Evolutionary conservation across 2,797 vertebrate species (phyloP).

Genomic region (Myotis daubentonii): DNA sequence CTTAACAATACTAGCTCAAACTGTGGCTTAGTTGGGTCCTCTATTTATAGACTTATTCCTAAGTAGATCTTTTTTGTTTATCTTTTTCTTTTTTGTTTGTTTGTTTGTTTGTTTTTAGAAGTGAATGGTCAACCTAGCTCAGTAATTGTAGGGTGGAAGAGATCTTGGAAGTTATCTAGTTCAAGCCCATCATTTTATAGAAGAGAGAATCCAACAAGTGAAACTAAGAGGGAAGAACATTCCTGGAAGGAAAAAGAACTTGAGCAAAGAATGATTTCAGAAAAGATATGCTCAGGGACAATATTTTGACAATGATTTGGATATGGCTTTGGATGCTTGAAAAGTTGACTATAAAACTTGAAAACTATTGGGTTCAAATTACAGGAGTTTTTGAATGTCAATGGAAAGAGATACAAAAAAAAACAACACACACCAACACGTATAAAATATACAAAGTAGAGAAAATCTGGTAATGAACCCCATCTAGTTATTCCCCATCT

Average conservation of each 20-base stretch:
- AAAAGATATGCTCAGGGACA: neutral
- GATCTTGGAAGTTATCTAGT: neutral
- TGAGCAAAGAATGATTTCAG: neutral
- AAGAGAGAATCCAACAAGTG: neutral
- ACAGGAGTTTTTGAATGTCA: neutral
- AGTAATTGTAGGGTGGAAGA: neutral
- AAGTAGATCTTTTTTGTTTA: neutral
- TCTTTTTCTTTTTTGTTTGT: neutral
- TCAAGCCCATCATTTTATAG: neutral
- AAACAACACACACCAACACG: neutral
- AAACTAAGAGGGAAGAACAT: neutral
- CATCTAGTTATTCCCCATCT: neutral
- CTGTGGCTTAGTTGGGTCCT: neutral
- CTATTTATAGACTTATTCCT: neutral
- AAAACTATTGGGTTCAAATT: neutral
- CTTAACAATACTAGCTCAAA: neutral
- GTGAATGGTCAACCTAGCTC: neutral
- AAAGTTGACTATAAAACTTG: neutral
- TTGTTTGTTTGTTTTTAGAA: conserved; percentile 1
- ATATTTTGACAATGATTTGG: neutral
- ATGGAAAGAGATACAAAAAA: neutral
- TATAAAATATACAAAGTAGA: neutral
- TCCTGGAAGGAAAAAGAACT: neutral
- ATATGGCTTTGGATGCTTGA: neutral
- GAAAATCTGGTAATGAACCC: neutral